These are phyloP conservation scores for Mobula hypostoma DNA, from an alignment of 2,113 vertebrate genomes.

Conservation along the genomic window DNA sequence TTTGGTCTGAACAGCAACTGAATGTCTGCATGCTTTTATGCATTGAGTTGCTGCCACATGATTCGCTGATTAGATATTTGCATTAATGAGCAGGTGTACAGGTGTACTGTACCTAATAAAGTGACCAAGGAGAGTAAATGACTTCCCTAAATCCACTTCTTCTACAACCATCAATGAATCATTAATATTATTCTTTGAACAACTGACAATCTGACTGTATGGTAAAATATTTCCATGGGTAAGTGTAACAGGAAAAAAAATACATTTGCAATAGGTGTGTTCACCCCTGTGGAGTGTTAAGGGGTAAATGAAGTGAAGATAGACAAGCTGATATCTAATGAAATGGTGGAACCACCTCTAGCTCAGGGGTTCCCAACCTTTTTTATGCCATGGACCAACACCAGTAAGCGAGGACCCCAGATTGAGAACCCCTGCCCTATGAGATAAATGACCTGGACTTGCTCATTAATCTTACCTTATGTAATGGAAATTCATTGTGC, in stretches of 20 bases:
- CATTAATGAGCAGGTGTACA: too few relatives aligned
- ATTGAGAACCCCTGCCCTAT: neutral
- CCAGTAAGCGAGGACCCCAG: too few relatives aligned
- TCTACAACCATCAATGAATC: neutral
- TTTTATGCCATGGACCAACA: too few relatives aligned
- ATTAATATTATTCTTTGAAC: neutral
- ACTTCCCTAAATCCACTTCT: neutral
- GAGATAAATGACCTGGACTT: too few relatives aligned
- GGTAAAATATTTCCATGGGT: neutral
- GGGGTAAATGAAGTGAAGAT: neutral
- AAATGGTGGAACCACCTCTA: neutral
- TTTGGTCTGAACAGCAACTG: too few relatives aligned
- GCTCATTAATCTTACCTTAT: neutral
- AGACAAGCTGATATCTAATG: neutral
- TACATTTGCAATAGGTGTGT: neutral
- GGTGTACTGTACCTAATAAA: too few relatives aligned
- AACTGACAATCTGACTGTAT: neutral
- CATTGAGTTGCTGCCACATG: too few relatives aligned
- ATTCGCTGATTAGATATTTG: too few relatives aligned
- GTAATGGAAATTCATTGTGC: neutral
- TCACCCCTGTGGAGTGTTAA: too few relatives aligned
- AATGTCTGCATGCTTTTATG: too few relatives aligned
- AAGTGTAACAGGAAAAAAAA: neutral
- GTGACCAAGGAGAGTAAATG: too few relatives aligned
- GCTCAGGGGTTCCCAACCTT: too few relatives aligned